These are phyloP conservation scores for Diarsia mendica DNA, from an alignment of 2,888 invertebrate species.

Conservation along the genomic window DNA sequence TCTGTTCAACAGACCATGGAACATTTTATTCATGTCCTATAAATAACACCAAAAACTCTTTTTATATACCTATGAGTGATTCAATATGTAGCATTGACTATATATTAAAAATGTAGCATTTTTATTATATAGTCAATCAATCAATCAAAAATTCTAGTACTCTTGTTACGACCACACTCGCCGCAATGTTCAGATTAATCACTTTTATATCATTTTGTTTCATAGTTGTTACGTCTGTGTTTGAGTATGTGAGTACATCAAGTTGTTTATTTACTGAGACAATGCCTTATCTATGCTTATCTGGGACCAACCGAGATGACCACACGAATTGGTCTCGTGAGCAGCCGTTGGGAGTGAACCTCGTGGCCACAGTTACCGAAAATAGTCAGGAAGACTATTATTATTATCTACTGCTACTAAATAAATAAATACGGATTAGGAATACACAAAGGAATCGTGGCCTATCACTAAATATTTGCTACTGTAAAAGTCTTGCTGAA, in stretches of 20 bases:
- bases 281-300: background rate
- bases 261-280: background rate
- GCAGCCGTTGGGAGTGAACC: background rate
- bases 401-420: background rate
- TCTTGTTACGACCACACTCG: background rate
- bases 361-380: background rate
- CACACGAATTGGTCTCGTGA: too few relatives aligned
- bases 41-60: constrained; percentile 10
- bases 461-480: too few relatives aligned
- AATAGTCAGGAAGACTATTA: background rate
- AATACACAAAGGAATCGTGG: too few relatives aligned
- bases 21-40: background rate
- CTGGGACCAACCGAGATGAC: background rate
- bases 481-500: too few relatives aligned
- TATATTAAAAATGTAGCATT: background rate
- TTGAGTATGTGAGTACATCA: constrained; percentile 35
- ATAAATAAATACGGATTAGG: too few relatives aligned
- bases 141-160: too few relatives aligned
- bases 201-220: constrained; percentile 23
- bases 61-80: background rate
- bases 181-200: constrained; percentile 12
- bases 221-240: background rate
- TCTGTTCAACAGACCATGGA: constrained; percentile 28
- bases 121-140: constrained; percentile 7
- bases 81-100: too few relatives aligned